Evolutionary conservation across 1,140 invertebrate species (phyloP).

Genomic region (Ganaspis sp.): DNA sequence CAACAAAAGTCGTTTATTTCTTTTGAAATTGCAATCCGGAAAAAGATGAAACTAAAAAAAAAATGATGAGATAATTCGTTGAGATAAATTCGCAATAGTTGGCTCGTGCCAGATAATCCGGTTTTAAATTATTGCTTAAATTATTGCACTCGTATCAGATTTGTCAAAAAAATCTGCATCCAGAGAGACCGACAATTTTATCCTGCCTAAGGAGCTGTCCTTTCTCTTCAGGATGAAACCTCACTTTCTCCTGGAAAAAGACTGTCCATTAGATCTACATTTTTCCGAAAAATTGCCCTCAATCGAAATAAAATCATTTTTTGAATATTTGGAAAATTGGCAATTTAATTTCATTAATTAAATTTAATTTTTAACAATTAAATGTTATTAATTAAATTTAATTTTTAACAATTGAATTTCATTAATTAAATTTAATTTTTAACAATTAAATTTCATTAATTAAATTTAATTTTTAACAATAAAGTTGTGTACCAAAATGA

Average conservation of each 20-base stretch:
- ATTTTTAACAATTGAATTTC: too few relatives aligned
- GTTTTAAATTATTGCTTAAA: background rate
- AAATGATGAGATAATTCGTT: background rate
- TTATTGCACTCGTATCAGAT: background rate
- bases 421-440: too few relatives aligned
- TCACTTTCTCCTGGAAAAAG: slow-evolving; percentile 5
- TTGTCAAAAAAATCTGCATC: background rate
- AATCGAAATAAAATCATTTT: too few relatives aligned
- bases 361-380: too few relatives aligned
- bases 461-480: too few relatives aligned
- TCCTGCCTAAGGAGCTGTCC: background rate
- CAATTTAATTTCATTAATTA: too few relatives aligned
- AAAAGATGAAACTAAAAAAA: background rate
- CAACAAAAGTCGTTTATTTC: slow-evolving; percentile 16
- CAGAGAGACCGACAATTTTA: slow-evolving; percentile 2
- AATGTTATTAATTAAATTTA: too few relatives aligned
- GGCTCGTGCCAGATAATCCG: slow-evolving; percentile 11
- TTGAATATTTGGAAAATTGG: too few relatives aligned
- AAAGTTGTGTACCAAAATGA: too few relatives aligned
- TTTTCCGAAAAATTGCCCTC: background rate
- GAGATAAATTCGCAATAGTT: slow-evolving; percentile 5
- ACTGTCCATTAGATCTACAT: background rate
- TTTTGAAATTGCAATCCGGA: background rate
- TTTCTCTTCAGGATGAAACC: slow-evolving; percentile 9
- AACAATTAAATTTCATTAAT: too few relatives aligned